A percentile compares a stretch with the other conserved stretches of the same genome.
Evolutionary conservation across 2,888 invertebrate genomes (phyloP).

Genomic region (Atethmia centrago): DNA sequence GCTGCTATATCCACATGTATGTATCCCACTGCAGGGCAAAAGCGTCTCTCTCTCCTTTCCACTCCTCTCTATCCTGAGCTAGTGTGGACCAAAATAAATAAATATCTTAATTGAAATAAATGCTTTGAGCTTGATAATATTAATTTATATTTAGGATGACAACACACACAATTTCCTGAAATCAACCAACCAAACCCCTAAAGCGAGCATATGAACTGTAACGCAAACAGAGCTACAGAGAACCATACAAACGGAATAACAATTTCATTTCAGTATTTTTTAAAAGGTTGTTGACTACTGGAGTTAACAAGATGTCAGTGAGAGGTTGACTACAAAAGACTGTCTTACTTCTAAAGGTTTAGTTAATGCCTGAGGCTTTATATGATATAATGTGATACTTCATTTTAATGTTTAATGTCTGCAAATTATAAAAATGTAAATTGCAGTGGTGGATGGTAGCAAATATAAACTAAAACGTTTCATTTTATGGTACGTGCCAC

Average conservation of each 20-base stretch:
- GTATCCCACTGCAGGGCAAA: no score
- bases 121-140: background rate
- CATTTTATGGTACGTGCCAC: background rate
- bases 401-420: slow-evolving; percentile 14
- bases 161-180: background rate
- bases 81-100: no score
- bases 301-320: slow-evolving; percentile 2
- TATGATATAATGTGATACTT: slow-evolving; percentile 13
- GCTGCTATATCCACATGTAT: no score
- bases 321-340: slow-evolving; percentile 23
- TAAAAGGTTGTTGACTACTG: slow-evolving; percentile 2
- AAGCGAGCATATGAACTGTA: background rate
- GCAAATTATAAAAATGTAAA: no score
- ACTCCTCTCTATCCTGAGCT: no score
- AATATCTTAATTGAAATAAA: no score
- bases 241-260: background rate
- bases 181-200: background rate
- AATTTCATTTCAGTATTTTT: background rate
- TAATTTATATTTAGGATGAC: background rate
- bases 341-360: slow-evolving; percentile 7
- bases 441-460: background rate
- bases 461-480: background rate
- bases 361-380: slow-evolving; percentile 10
- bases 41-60: no score
- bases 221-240: background rate